Conservation (phyloP, 2,113 vertebrate genomes). For the Podarcis cretensis region DNA sequence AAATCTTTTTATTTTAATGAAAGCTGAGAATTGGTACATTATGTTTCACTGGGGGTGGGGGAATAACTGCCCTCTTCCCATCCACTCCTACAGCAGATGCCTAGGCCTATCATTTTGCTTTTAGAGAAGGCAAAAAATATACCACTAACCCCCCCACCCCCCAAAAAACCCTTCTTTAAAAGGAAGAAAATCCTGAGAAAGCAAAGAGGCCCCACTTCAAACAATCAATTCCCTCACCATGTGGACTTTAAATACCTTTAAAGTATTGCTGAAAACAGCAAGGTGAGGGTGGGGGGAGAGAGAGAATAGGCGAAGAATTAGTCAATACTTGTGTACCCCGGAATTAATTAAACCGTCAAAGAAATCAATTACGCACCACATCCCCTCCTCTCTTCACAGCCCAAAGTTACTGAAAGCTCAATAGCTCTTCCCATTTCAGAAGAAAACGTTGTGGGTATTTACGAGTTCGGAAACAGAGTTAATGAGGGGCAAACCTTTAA, state of each 20-base stretch:
- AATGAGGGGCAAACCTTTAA: slow-evolving; percentile 27
- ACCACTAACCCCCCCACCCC: background rate
- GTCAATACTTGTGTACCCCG: slow-evolving; percentile 20
- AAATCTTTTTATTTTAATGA: too few relatives aligned
- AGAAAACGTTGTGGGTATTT: slow-evolving; percentile 10
- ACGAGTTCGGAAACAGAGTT: slow-evolving; percentile 19
- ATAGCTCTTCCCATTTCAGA: background rate
- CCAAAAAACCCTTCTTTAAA: background rate
- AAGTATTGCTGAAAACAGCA: background rate
- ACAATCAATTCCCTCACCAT: background rate
- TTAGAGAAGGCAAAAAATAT: background rate
- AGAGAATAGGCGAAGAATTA: background rate
- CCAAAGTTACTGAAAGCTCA: slow-evolving; percentile 13
- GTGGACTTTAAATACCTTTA: slow-evolving; percentile 13
- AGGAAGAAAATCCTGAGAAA: background rate
- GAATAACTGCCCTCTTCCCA: too few relatives aligned
- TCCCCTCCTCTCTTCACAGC: background rate
- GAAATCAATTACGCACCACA: slow-evolving; percentile 32
- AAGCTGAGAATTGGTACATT: too few relatives aligned
- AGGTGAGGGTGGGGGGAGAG: too few relatives aligned
- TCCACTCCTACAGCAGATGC: background rate
- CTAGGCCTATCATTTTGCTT: background rate
- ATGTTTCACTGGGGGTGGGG: too few relatives aligned
- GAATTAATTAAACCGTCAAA: slow-evolving; percentile 35
- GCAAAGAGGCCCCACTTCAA: background rate